Evolutionary conservation across 2,797 vertebrate species (phyloP), one percentile per base, ranked within the genome.

Genomic region (Alfaro cultratus): DNA sequence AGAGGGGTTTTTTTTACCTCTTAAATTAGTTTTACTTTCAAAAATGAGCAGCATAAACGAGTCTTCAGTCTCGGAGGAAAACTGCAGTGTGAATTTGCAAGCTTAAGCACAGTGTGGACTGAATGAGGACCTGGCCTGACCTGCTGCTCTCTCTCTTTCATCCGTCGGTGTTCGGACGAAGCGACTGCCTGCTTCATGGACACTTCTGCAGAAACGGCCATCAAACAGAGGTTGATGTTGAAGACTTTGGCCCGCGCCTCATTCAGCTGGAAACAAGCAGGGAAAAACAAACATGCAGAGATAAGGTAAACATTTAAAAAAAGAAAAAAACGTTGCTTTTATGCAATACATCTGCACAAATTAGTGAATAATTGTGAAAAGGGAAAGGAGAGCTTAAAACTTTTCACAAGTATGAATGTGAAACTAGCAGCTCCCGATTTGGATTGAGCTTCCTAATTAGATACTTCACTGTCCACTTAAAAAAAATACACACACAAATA

Each of bases 201-300:
- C 60, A 99, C 74, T 80, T 99, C 97, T 0, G 97, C 97, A 36
- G 97, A 91, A 6, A 96, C 82, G 16, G 97, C 97, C 97, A 97
- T 99, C 88, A 96, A 85, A 79, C 96, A 94, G 75, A 92, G 92
- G 12, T 94, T 97, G 80, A 88, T 91, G 34, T 93, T 85, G 67
- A 95, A 95, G 71, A 98, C 94, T 55, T 85, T 96, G 74, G 85
- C 88, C 74, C 96, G 97, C 55, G 96, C 86, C 43, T 96, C 81
- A 0, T 96, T 97, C 75, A 96, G 91, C 98, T 99, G 90, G 53
- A 78, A 74, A 8, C 39, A 81, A 75, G 53, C 45, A 67, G 34
- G 13, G 15, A 3, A n/a, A 70, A 29, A 29, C 26, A 70, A 49
- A 67, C 41, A 51, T 8, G 74, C 51, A 55, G 1, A 53, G 12